Evolutionary conservation across 2,888 invertebrate species (phyloP), one percentile per base, ranked within the genome.

Genomic region (Diadegma fenestrale): DNA sequence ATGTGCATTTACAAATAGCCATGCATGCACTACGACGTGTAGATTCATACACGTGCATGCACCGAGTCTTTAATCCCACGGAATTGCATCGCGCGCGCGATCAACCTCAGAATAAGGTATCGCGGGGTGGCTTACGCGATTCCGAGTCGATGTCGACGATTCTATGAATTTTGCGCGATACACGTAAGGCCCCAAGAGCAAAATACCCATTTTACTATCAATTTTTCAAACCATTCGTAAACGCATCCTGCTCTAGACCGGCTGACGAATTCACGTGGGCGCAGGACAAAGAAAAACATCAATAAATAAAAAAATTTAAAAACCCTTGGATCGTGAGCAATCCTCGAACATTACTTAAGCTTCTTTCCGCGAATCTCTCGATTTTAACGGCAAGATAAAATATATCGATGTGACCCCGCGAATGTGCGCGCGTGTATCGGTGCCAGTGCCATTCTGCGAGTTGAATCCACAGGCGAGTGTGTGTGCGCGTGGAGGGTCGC

Each of bases 81-180:
- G 71, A 37, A 79, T 79, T 12, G 79, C 48, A 71, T n/a, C 4
- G 33, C 26, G 17, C 26, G 17, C 22, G 22, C 26, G 8, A 10
- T 17, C 41, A 45, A 72, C 54, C 43, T 43, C 30, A 66, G 61
- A 75, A 63, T 75, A 79, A 83, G 61, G 73, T 51, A 61, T 79
- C n/a, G 69, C 48, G 48, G 69, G 14, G 14, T 26, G 58, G 58
- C 58, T 58, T 83, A 68, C 73, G 66, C 72, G 72, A 63, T 80
- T 73, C 54, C 72, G 43, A 17, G 26, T 43, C 17, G 48, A 66
- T 41, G 37, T 58, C 26, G 58, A 64, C 26, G 63, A 64, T 64
- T 64, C 63, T 37, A 26, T 26, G 58, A 26, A 58, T 58, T 58
- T 26, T 26, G 58, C 26, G 58, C 26, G 58, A 58, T 14, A 58